Evolutionary conservation across 2,113 vertebrate genomes (phyloP).

Genomic region (Calonectris borealis): DNA sequence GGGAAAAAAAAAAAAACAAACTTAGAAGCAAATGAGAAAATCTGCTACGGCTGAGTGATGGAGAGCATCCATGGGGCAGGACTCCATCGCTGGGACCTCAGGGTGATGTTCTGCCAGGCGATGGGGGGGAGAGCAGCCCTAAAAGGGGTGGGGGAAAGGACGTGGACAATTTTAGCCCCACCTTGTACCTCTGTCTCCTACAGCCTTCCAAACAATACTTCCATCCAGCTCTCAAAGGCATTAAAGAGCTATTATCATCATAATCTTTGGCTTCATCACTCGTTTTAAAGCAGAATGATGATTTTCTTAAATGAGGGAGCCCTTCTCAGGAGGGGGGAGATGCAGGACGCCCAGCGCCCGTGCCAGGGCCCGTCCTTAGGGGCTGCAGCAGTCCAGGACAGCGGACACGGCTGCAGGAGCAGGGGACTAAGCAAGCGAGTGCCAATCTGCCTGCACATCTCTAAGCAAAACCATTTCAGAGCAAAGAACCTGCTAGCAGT

Average conservation of each 20-base stretch:
- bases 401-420: not conserved
- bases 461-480: too few relatives aligned
- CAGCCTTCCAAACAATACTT: not conserved
- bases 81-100: rapidly evolving
- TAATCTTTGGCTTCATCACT: not conserved
- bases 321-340: not conserved
- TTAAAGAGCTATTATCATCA: rapidly evolving
- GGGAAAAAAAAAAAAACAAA: too few relatives aligned
- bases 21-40: not conserved
- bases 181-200: rapidly evolving
- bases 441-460: rapidly evolving
- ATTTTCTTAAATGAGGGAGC: rapidly evolving
- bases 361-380: rapidly evolving
- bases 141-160: rapidly evolving
- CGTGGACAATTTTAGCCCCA: not conserved
- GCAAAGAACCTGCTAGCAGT: rapidly evolving
- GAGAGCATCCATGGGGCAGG: not conserved
- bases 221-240: not conserved
- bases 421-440: rapidly evolving
- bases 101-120: not conserved
- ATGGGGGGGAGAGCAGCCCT: not conserved
- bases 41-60: not conserved
- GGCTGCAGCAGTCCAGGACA: not conserved
- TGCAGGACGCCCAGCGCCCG: not conserved
- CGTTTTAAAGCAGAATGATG: not conserved